phyloP scores from a whole-genome alignment of 2,797 vertebrate species.

The Tragelaphus eurycerus region DNA sequence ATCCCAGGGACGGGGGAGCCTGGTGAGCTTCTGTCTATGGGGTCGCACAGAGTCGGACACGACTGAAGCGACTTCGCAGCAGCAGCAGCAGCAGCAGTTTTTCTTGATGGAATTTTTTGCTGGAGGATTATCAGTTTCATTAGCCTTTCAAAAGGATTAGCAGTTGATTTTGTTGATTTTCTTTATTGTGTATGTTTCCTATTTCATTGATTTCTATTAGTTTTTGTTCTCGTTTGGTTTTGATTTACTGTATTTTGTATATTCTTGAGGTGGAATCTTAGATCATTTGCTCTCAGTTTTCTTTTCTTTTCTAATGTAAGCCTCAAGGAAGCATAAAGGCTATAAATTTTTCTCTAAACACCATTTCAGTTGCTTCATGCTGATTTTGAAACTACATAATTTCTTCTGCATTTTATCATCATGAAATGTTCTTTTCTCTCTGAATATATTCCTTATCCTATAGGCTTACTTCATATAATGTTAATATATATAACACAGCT shows the following conservation, averaged over 20 bases:
- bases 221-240: background rate
- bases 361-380: background rate
- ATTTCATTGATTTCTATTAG: background rate
- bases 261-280: background rate
- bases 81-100: background rate
- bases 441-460: background rate
- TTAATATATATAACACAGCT: background rate
- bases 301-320: background rate
- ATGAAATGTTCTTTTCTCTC: background rate
- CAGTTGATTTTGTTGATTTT: background rate
- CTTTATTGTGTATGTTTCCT: background rate
- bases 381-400: background rate
- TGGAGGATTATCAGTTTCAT: background rate
- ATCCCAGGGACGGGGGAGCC: too few species aligned
- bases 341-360: background rate
- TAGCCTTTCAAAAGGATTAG: background rate
- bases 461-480: background rate
- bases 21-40: too few species aligned
- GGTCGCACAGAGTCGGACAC: too few species aligned
- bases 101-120: background rate
- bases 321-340: background rate
- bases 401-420: background rate
- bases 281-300: background rate
- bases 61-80: too few species aligned
- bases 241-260: background rate